Base-by-base conservation (phyloP, 2,888 invertebrate species). In the Paralinhomoeus sp. region DNA sequence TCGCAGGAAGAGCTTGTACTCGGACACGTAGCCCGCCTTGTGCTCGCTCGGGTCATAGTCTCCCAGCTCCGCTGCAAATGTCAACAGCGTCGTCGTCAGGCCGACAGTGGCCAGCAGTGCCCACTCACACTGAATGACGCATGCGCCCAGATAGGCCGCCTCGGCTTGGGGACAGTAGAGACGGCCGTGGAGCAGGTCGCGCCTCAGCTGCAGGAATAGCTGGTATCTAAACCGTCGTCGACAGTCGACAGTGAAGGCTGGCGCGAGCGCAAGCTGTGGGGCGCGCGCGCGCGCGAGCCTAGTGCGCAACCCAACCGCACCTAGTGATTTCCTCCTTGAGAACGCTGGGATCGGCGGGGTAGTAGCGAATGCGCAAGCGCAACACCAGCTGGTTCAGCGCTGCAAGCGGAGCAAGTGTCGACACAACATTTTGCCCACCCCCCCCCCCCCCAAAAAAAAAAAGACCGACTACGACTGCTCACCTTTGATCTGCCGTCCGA, bases 301-400 rank as follows among this genome's bases (percentile, higher is more conserved):
- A 27, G 5, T 27, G 7, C 27, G 27, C 27, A 9, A 9, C 27
- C 12, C 36, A 37, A 22, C n/a, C 45, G 15, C 48, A 68, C 68
- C 87, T 74, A 50, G 89, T 84, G 50, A 84, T 78, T 66, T 89
- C 82, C 64, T 89, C 91, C 64, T 82, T 83, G 51, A 93, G 70
- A 44, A 81, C 73, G 64, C 81, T 73, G 18, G 91, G 89, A 68
- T 91, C 85, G 45, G 82, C 81, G 18, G 93, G 91, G 65, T 93
- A 93, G 67, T 85, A 93, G 70, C 91, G 91, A 50, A 91, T 83
- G 50, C 91, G 80, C 66, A 93, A 84, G 67, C 85, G 87, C 64
- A 93, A 81, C 48, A 87, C 68, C 59, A 84, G 85, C 87, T 83
- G 41, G 23, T 3, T 7, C 24, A 24, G 24, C 27, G 18, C 18